A percentile compares a stretch with the other conserved stretches of the same genome.
Conservation (phyloP, 2,113 vertebrate species). For the Artemisiospiza belli region DNA sequence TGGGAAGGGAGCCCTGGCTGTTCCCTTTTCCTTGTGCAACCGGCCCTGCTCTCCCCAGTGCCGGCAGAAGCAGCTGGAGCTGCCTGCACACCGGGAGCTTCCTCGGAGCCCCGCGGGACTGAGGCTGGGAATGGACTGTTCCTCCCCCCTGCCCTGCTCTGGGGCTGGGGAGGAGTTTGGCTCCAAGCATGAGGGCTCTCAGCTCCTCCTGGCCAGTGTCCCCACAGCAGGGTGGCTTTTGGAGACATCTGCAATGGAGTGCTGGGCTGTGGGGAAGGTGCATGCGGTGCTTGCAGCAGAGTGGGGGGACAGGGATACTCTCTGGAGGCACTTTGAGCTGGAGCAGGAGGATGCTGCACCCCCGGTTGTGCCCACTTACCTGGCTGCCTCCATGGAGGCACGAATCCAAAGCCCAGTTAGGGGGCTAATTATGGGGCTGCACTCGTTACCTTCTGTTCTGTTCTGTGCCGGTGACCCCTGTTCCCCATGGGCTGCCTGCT, state of each 20-base stretch:
- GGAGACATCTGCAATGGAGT: too few species aligned
- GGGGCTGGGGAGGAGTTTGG: background rate
- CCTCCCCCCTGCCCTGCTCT: background rate
- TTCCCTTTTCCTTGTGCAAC: background rate
- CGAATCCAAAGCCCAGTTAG: background rate
- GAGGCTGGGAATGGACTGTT: background rate
- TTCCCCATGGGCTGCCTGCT: background rate
- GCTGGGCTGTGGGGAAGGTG: background rate
- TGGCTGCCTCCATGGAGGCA: background rate
- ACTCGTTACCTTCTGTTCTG: fast-evolving
- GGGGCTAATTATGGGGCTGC: background rate
- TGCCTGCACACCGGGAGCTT: fast-evolving
- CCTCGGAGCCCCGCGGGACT: background rate
- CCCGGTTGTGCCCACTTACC: background rate
- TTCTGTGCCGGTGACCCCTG: fast-evolving
- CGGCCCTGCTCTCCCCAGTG: background rate
- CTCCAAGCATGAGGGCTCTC: background rate
- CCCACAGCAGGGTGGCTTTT: fast-evolving
- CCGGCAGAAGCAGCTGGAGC: background rate
- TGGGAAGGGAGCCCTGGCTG: background rate
- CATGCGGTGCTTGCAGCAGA: background rate
- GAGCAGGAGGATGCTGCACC: background rate
- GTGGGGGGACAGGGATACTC: background rate
- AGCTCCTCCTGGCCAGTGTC: background rate
- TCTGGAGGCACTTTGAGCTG: fast-evolving